phyloP scores from a whole-genome alignment of 2,888 invertebrate genomes.

The Tenthredo livida region DNA sequence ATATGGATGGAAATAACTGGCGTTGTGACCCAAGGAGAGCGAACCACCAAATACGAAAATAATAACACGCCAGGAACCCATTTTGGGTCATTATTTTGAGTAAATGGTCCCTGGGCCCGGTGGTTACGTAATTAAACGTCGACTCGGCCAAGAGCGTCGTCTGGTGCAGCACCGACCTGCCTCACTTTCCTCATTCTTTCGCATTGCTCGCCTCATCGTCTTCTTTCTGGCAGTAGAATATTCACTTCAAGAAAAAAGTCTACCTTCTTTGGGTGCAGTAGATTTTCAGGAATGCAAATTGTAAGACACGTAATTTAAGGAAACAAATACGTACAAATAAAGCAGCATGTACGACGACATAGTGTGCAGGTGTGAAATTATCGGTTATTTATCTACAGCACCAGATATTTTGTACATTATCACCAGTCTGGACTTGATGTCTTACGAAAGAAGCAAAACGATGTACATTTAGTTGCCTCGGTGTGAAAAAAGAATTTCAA shows the following conservation, averaged over 20 bases:
- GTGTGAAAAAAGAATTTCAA: not conserved
- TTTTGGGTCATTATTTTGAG: constrained; percentile 55
- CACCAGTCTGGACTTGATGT: not conserved
- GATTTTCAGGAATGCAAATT: constrained; percentile 21
- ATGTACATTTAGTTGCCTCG: not conserved
- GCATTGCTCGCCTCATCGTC: constrained; percentile 26
- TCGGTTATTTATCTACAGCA: not conserved
- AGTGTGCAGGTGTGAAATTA: constrained; percentile 2
- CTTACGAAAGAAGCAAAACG: not conserved
- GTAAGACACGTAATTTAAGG: not conserved
- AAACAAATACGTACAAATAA: constrained; percentile 1
- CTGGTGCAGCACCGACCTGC: constrained; percentile 52
- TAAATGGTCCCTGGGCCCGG: constrained; percentile 52
- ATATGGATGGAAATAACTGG: constrained; percentile 44
- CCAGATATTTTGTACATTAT: not conserved
- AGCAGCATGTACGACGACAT: not conserved
- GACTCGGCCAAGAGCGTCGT: constrained; percentile 43
- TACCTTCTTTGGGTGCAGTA: not conserved
- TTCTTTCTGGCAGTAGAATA: constrained; percentile 13
- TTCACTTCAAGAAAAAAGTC: constrained; percentile 4
- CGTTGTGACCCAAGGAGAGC: constrained; percentile 50
- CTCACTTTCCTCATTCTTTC: constrained; percentile 16
- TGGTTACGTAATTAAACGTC: constrained; percentile 55
- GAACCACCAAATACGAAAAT: constrained; percentile 55
- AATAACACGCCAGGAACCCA: constrained; percentile 54